A percentile compares a stretch with the other conserved stretches of the same genome.
Conservation (phyloP, 2,888 invertebrate species). For the Cremastinae sp. region DNA sequence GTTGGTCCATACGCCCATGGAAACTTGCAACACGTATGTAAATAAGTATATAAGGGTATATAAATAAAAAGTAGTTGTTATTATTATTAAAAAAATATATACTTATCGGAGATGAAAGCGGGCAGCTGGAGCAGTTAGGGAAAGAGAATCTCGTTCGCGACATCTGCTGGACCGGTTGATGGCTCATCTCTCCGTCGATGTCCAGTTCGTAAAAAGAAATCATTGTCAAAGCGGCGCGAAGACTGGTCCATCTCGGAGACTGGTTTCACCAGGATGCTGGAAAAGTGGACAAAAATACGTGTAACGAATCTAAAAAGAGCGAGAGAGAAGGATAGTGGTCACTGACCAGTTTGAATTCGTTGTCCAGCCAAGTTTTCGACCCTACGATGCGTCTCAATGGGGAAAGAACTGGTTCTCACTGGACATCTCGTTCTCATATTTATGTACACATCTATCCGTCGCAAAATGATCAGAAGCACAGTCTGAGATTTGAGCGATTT, state of each 20-base stretch:
- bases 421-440: conserved; percentile 37
- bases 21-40: background rate
- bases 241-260: conserved; percentile 73
- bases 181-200: conserved; percentile 74
- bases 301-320: background rate
- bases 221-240: conserved; percentile 67
- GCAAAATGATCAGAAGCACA: conserved; percentile 61
- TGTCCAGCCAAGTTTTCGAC: conserved; percentile 54
- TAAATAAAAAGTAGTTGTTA: background rate
- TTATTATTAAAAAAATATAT: background rate
- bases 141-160: conserved; percentile 60
- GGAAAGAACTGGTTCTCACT: conserved; percentile 72
- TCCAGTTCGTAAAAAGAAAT: conserved; percentile 71
- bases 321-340: conserved; percentile 34
- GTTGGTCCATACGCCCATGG: too few relatives aligned
- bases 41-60: background rate
- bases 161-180: conserved; percentile 79
- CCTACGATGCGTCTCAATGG: conserved; percentile 62
- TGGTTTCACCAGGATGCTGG: conserved; percentile 75
- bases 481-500: conserved; percentile 61
- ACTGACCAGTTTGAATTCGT: conserved; percentile 71
- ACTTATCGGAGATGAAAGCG: conserved; percentile 69
- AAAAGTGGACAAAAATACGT: conserved; percentile 52
- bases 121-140: conserved; percentile 77
- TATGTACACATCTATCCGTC: too few relatives aligned